Conservation (phyloP, 2,113 vertebrate genomes). For the Cephalopholis sonnerati region DNA sequence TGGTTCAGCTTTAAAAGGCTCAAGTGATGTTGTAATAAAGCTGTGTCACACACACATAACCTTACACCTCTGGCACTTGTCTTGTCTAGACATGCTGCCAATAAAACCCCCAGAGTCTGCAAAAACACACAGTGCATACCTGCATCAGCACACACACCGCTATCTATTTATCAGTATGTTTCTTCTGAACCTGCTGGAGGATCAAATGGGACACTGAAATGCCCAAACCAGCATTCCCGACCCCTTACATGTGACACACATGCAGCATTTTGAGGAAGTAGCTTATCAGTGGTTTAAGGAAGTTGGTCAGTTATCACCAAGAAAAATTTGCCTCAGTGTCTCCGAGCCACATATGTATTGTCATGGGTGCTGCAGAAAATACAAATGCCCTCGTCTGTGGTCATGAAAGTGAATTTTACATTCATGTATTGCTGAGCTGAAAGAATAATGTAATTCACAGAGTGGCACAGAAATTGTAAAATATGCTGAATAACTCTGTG, state of each 20-base stretch:
- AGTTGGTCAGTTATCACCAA: conserved; percentile 35
- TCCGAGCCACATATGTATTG: not conserved
- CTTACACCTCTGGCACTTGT: not conserved
- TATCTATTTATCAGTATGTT: not conserved
- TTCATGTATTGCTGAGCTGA: not conserved
- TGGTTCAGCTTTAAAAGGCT: not conserved
- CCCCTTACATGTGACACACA: not conserved
- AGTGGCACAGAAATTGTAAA: not conserved
- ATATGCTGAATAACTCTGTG: not conserved
- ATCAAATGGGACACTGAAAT: not conserved
- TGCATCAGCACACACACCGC: not conserved
- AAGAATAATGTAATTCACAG: not conserved
- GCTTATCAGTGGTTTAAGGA: conserved; percentile 48
- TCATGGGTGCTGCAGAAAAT: not conserved
- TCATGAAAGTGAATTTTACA: not conserved
- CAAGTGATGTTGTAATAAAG: not conserved
- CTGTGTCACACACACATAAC: not conserved
- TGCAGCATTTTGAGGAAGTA: conserved; percentile 34
- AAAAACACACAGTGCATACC: conserved; percentile 14
- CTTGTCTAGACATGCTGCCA: conserved; percentile 3
- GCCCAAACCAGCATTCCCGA: not conserved
- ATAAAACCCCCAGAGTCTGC: not conserved
- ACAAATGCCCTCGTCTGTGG: not conserved
- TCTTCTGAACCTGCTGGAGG: not conserved
- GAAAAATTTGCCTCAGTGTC: not conserved